Evolutionary conservation across 2,888 invertebrate genomes (phyloP), one percentile per base, ranked within the genome.

Genomic region (Archips xylosteana): DNA sequence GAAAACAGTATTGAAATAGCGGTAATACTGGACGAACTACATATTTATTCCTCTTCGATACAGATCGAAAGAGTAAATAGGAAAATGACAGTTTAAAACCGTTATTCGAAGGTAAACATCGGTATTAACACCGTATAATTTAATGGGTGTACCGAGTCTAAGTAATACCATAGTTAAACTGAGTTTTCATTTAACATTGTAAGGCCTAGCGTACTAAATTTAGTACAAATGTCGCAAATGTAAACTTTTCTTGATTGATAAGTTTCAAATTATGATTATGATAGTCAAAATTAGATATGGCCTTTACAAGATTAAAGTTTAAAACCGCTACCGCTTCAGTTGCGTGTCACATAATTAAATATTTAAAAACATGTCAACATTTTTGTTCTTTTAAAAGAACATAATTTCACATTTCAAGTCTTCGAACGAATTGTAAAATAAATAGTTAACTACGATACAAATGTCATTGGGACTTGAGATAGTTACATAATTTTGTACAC

Each of bases 401-500:
- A 32, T 32, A 10, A 10, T 57, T 57, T 23, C 54, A 23, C 54
- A 32, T 57, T 23, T 32, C n/a, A 54, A 54, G 51, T 57, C 12
- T 32, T 57, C 2, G n/a, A 32, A 57, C 32, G 32, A 32, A 32
- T 32, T 57, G 57, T 57, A 57, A 23, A 57, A 10, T 57, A 57
- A 57, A 54, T 10, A 54, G 2, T 57, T 57, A 3, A 10, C 32
- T 57, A 57, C 23, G 23, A 54, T 57, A 54, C 23, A 54, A 57
- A 12, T 32, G 57, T 57, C 57, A 57, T 57, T 32, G 57, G 57
- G 57, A 57, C 57, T 32, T 57, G 57, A 32, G 12, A 57, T 12
- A 57, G 32, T 10, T 57, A 57, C 15, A 23, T 23, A 23, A 23
- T 23, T 47, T 47, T 13, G 47, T 47, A 23, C 47, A 47, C 32